Evolutionary conservation across 2,888 invertebrate genomes (phyloP).

Genomic region (Morpho helenor): DNA sequence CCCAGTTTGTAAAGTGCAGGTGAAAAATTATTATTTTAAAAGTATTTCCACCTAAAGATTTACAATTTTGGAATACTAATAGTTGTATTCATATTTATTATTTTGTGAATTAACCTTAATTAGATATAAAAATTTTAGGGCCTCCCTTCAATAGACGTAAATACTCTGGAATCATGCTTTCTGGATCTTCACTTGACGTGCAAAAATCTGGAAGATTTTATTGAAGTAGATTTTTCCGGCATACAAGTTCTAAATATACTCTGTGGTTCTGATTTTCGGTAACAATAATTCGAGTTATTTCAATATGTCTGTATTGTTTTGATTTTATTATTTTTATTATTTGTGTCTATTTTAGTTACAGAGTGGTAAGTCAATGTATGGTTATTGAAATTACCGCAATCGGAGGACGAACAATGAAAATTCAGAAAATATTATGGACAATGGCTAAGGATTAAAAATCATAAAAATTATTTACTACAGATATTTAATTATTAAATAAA

Average conservation of each 20-base stretch:
- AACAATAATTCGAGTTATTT: background rate
- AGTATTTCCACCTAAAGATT: background rate
- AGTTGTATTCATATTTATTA: background rate
- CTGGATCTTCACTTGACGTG: constrained; percentile 31
- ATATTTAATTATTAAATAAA: constrained; percentile 17
- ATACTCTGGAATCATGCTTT: constrained; percentile 38
- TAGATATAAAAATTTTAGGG: constrained; percentile 32
- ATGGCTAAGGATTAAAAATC: constrained; percentile 39
- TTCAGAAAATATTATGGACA: constrained; percentile 67
- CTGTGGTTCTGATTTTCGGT: constrained; percentile 31
- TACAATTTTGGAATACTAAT: background rate
- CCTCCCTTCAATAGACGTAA: constrained; percentile 36
- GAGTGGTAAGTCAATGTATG: constrained; percentile 63
- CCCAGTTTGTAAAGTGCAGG: constrained; percentile 62
- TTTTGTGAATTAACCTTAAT: background rate
- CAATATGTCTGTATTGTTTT: background rate
- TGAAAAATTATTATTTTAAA: constrained; percentile 28
- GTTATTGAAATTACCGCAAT: constrained; percentile 63
- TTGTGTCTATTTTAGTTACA: constrained; percentile 47
- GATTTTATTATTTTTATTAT: background rate
- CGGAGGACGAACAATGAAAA: constrained; percentile 63
- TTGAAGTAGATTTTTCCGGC: constrained; percentile 57
- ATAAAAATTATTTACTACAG: background rate
- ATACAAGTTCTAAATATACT: constrained; percentile 50
- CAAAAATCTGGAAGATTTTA: constrained; percentile 39